A percentile compares a stretch with the other conserved stretches of the same genome.
Conservation (phyloP, 23 tunicate species). For the Trididemnum clinides region DNA sequence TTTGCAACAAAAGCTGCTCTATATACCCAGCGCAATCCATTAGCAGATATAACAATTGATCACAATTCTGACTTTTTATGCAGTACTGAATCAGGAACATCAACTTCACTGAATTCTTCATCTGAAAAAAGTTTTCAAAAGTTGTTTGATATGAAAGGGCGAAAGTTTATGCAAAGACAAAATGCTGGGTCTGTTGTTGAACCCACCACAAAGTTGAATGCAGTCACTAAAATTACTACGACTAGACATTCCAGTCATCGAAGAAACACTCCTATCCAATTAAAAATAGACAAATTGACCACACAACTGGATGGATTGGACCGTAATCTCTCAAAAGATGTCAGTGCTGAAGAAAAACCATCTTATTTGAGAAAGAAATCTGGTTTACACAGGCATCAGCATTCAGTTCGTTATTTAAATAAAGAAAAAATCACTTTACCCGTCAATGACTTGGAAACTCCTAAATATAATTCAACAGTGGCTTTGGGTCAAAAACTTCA, state of each 20-base stretch:
- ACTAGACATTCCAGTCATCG: constrained; percentile 33
- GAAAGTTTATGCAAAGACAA: background rate
- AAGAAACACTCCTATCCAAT: constrained; percentile 39
- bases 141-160: constrained; percentile 47
- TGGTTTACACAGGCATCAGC: constrained; percentile 62
- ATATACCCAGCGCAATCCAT: constrained; percentile 73
- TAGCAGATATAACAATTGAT: constrained; percentile 73
- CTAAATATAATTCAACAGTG: constrained; percentile 61
- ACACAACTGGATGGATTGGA: background rate
- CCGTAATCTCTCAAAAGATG: background rate
- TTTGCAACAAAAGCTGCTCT: constrained; percentile 66
- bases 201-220: background rate
- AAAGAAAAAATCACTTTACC: background rate
- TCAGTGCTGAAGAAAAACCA: background rate
- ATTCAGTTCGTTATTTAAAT: constrained; percentile 34
- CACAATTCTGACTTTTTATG: constrained; percentile 27
- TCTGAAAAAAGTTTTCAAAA: constrained; percentile 19
- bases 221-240: background rate
- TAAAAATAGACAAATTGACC: constrained; percentile 53
- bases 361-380: constrained; percentile 67
- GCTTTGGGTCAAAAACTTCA: constrained; percentile 66
- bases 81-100: background rate
- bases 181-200: background rate
- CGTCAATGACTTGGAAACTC: constrained; percentile 35
- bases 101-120: background rate